Evolutionary conservation across 1,140 invertebrate genomes (phyloP).

Genomic region (Drosophila nigrodunni): DNA sequence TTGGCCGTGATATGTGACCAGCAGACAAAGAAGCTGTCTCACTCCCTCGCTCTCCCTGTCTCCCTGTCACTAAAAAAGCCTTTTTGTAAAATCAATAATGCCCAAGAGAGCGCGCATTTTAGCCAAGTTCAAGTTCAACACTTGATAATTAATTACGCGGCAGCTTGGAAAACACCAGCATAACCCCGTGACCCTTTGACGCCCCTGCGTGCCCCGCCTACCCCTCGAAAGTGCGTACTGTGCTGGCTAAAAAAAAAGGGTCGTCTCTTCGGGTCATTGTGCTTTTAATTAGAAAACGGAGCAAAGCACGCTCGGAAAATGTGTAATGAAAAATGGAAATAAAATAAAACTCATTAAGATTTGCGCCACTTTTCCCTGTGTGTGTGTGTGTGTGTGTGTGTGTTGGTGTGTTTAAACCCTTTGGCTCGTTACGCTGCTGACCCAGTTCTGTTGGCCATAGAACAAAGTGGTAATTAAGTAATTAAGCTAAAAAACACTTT

Average conservation of each 20-base stretch:
- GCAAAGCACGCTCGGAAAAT: slow-evolving; percentile 13
- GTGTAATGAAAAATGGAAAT: slow-evolving; percentile 24
- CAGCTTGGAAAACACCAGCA: slow-evolving; percentile 9
- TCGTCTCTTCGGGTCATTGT: slow-evolving; percentile 69
- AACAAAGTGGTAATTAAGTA: slow-evolving; percentile 68
- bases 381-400: background rate
- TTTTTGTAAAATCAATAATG: slow-evolving; percentile 59
- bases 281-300: slow-evolving; percentile 76
- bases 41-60: background rate
- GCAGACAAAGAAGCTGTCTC: slow-evolving; percentile 51
- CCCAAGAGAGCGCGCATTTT: slow-evolving; percentile 33
- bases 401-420: slow-evolving; percentile 48
- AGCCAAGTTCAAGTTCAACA: slow-evolving; percentile 80
- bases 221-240: slow-evolving; percentile 52
- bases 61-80: background rate
- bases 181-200: background rate
- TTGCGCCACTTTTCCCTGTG: background rate
- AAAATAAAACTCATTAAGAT: slow-evolving; percentile 76
- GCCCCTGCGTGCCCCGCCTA: background rate
- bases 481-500: slow-evolving; percentile 74
- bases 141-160: slow-evolving; percentile 76
- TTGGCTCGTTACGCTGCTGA: slow-evolving; percentile 56
- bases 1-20: slow-evolving; percentile 74
- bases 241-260: slow-evolving; percentile 46
- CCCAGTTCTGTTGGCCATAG: slow-evolving; percentile 57